phyloP scores from a whole-genome alignment of 2,888 invertebrate species.

The Agriopis leucophaearia region DNA sequence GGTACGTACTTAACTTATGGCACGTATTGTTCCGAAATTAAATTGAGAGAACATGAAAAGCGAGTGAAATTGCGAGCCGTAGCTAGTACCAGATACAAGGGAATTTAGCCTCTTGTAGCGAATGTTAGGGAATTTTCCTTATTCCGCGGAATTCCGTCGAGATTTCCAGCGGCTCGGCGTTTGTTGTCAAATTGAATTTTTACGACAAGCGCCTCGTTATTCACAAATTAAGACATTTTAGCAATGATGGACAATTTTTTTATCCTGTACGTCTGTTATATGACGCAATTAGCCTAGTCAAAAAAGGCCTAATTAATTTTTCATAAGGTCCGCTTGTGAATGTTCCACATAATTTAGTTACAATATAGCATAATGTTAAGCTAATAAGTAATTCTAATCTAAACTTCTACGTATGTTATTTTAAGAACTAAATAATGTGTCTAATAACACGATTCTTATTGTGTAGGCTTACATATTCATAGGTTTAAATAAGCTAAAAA shows the following conservation, averaged over 20 bases:
- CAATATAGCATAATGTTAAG: too few species aligned
- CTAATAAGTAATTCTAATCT: too few species aligned
- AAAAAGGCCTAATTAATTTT: too few species aligned
- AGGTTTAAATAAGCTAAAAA: too few species aligned
- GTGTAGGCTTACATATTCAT: too few species aligned
- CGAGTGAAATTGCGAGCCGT: background rate
- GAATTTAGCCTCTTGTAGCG: constrained; percentile 25
- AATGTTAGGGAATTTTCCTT: constrained; percentile 41
- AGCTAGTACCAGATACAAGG: constrained; percentile 2
- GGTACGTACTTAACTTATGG: too few species aligned
- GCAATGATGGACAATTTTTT: constrained; percentile 26
- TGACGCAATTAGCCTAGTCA: constrained; percentile 2
- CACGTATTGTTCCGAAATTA: too few species aligned
- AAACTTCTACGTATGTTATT: too few species aligned
- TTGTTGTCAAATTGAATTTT: constrained; percentile 51
- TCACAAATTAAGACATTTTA: constrained; percentile 38
- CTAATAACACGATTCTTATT: too few species aligned
- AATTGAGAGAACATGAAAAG: background rate
- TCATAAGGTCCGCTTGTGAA: too few species aligned
- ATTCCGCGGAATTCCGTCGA: constrained; percentile 38
- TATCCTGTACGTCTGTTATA: constrained; percentile 15
- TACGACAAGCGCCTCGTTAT: constrained; percentile 42
- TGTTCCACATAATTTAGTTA: too few species aligned
- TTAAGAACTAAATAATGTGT: too few species aligned
- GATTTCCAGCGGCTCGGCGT: constrained; percentile 38